Percentiles rank a stretch among this genome's conserved stretches.
phyloP scores from a whole-genome alignment of 2,888 invertebrate species.

The Odontocolon sp. region DNA sequence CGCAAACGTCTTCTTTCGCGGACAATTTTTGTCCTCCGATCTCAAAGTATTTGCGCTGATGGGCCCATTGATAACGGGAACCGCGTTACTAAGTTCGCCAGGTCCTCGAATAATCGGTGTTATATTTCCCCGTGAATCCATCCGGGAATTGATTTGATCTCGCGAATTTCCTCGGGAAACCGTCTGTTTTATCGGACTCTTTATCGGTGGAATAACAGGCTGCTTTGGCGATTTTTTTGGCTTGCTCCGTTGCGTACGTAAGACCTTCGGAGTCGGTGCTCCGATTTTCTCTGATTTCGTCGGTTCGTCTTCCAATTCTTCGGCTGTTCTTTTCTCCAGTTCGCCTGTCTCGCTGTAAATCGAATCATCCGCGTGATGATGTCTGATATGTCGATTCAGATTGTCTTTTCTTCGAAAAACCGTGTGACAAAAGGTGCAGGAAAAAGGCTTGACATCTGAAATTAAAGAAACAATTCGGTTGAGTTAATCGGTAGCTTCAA shows the following conservation, averaged over 20 bases:
- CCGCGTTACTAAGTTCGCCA: constrained; percentile 76
- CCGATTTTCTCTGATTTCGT: background rate
- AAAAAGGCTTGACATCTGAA: constrained; percentile 86
- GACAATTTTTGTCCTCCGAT: constrained; percentile 63
- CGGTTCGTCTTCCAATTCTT: background rate
- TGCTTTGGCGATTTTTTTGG: constrained; percentile 27
- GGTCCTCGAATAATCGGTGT: constrained; percentile 75
- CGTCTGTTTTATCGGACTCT: constrained; percentile 39
- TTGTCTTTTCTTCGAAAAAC: constrained; percentile 90
- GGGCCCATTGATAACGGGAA: constrained; percentile 82
- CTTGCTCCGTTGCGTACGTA: constrained; percentile 1
- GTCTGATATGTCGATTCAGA: constrained; percentile 88
- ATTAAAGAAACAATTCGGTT: constrained; percentile 65
- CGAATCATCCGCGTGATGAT: constrained; percentile 85
- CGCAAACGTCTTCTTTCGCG: constrained; percentile 69
- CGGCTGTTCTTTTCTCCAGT: background rate
- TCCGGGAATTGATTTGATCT: constrained; percentile 67
- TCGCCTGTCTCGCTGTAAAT: background rate
- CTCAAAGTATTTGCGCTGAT: constrained; percentile 71
- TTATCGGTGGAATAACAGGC: background rate
- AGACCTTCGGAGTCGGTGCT: background rate
- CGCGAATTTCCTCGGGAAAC: constrained; percentile 64
- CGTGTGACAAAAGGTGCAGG: constrained; percentile 87
- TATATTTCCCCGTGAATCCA: constrained; percentile 74
- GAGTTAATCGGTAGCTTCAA: too few species aligned